Percentiles rank a stretch among this genome's conserved stretches.
These are phyloP conservation scores for Drosophila sucinea DNA, from an alignment of 1,140 invertebrate species.

Conservation along the genomic window DNA sequence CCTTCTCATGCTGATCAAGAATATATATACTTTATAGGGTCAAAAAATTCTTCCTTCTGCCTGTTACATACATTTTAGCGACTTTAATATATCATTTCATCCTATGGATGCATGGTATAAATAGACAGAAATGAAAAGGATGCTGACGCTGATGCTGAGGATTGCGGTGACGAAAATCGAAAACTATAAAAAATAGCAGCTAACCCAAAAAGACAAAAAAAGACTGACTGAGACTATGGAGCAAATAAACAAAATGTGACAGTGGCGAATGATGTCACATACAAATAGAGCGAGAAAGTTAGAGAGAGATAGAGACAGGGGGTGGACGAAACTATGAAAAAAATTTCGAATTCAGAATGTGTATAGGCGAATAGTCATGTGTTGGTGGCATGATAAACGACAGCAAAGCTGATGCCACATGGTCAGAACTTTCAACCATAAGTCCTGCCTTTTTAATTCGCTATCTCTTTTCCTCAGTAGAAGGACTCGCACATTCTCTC, in stretches of 20 bases:
- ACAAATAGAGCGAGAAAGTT: not conserved
- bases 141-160: not conserved
- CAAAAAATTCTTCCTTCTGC: too few species aligned
- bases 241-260: constrained; percentile 34
- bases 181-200: constrained; percentile 16
- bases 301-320: not conserved
- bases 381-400: constrained; percentile 17
- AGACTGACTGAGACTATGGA: constrained; percentile 24
- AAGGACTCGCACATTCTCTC: not conserved
- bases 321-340: not conserved
- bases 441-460: constrained; percentile 49
- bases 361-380: not conserved
- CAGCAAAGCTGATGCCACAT: constrained; percentile 15
- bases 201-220: not conserved
- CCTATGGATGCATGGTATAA: too few species aligned
- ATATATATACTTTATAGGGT: too few species aligned
- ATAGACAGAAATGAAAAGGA: constrained; percentile 7
- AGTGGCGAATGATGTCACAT: constrained; percentile 47
- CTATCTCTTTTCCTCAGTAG: not conserved
- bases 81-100: too few species aligned
- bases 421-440: constrained; percentile 56
- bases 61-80: too few species aligned
- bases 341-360: constrained; percentile 11
- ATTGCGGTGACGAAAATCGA: not conserved
- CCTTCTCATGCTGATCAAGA: too few species aligned